phyloP scores from a whole-genome alignment of 2,797 vertebrate genomes.

The Danio jaintianensis region DNA sequence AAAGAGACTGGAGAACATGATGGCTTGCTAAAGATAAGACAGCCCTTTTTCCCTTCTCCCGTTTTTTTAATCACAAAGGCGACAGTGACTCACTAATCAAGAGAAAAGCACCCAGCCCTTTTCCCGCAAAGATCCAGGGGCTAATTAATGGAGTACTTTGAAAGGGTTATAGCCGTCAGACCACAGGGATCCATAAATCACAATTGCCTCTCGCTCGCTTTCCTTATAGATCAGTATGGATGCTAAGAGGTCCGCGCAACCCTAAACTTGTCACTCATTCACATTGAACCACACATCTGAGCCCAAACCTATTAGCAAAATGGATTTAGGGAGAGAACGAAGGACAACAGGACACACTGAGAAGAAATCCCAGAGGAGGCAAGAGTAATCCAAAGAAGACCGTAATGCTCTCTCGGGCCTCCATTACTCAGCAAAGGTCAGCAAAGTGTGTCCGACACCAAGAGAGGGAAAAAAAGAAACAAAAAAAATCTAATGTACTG shows the following conservation, averaged over 20 bases:
- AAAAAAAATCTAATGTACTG: slow-evolving; percentile 26
- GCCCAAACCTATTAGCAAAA: slow-evolving; percentile 58
- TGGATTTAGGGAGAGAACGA: slow-evolving; percentile 45
- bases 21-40: slow-evolving; percentile 18
- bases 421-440: slow-evolving; percentile 47
- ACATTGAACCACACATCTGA: slow-evolving; percentile 23
- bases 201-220: slow-evolving; percentile 9
- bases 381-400: background rate
- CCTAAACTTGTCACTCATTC: slow-evolving; percentile 55
- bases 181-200: slow-evolving; percentile 61
- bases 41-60: background rate
- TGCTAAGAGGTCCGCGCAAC: slow-evolving; percentile 32
- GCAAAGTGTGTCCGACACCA: slow-evolving; percentile 39
- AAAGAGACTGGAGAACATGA: slow-evolving; percentile 9
- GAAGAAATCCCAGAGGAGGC: slow-evolving; percentile 18
- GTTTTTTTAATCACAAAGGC: slow-evolving; percentile 28
- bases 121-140: slow-evolving; percentile 50
- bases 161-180: slow-evolving; percentile 55
- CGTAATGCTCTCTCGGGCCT: slow-evolving; percentile 35
- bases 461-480: background rate
- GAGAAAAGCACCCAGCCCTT: slow-evolving; percentile 53
- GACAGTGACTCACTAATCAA: slow-evolving; percentile 54
- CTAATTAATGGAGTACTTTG: slow-evolving; percentile 63
- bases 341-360: slow-evolving; percentile 55
- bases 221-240: slow-evolving; percentile 25